Base-by-base conservation (phyloP, 1,140 invertebrate genomes). In the Anagrus nilaparvatae region DNA sequence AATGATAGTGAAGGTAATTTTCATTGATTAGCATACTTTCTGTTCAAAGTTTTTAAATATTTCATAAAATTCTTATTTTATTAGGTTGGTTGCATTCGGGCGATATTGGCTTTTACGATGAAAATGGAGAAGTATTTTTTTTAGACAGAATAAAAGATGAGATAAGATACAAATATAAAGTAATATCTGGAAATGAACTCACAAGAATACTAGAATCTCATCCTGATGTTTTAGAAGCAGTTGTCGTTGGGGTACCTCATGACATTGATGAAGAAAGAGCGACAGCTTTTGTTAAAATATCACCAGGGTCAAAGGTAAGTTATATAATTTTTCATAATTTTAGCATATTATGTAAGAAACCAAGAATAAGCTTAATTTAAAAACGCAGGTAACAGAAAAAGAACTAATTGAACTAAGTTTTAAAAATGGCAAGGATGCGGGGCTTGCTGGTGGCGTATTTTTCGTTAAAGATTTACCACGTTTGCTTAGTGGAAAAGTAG, bases 201-300 rank as follows among this genome's bases (percentile, higher is more conserved):
- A 84, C 88, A 58, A 68, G 65, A 25, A 53, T 84, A 6, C 65
- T 88, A 7, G 51, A 75, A 3, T 59, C 64, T 17, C 79, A 85
- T 60, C 73, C 76, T 1, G 70, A 58, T 0, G 71, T 89, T 2
- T 53, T 63, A 23, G 80, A 84, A 44, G 78, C 67, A 3, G 81
- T 75, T 0, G 82, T 88, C 0, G 67, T 84, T 19, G 79, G 81
- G 0, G 63, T 83, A 24, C 73, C 77, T 0, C 66, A 81, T 44
- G 52, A 68, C 16, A 54, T 65, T 14, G 61, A 63, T 48, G 74
- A 75, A 8, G 78, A 87, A 47, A 54, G 77, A 10, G 76, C 81
- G 0, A 66, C 73, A 27, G 84, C 81, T 5, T 77, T 78, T 28
- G 63, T 87, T 2, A 47, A 48, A 6, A 53, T 49, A 19, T 47